Evolutionary conservation across 2,888 invertebrate species (phyloP).

Genomic region (Danaus chrysippus): DNA sequence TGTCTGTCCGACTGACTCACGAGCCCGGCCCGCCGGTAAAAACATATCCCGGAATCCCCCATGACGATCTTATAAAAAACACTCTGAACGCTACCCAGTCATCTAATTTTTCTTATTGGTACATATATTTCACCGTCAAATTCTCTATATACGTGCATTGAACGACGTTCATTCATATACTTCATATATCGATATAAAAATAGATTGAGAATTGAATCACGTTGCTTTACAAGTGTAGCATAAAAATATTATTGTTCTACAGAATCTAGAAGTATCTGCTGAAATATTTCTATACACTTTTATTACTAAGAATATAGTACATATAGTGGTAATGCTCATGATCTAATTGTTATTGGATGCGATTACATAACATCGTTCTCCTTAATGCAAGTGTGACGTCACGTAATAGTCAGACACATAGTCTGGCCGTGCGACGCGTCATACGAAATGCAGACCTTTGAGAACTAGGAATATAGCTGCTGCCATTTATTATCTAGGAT

Average conservation of each 20-base stretch:
- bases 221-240: too few relatives aligned
- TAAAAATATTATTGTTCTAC: too few relatives aligned
- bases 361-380: conserved; percentile 8
- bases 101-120: background rate
- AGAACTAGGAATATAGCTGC: conserved; percentile 21
- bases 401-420: conserved; percentile 61
- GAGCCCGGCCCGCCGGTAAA: conserved; percentile 26
- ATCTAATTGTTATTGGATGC: conserved; percentile 48
- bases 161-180: too few relatives aligned
- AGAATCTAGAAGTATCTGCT: too few relatives aligned
- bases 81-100: background rate
- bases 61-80: conserved; percentile 6
- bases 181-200: too few relatives aligned
- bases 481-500: too few relatives aligned
- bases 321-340: conserved; percentile 31
- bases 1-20: conserved; percentile 46
- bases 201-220: too few relatives aligned
- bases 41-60: conserved; percentile 21
- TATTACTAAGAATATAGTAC: too few relatives aligned
- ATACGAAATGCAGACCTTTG: conserved; percentile 17
- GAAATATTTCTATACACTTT: too few relatives aligned
- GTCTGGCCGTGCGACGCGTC: conserved; percentile 47
- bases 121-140: too few relatives aligned
- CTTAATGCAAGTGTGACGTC: conserved; percentile 48
- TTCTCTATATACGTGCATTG: too few relatives aligned